Base-by-base conservation (phyloP, 2,797 vertebrate genomes). In the Oreochromis mossambicus region DNA sequence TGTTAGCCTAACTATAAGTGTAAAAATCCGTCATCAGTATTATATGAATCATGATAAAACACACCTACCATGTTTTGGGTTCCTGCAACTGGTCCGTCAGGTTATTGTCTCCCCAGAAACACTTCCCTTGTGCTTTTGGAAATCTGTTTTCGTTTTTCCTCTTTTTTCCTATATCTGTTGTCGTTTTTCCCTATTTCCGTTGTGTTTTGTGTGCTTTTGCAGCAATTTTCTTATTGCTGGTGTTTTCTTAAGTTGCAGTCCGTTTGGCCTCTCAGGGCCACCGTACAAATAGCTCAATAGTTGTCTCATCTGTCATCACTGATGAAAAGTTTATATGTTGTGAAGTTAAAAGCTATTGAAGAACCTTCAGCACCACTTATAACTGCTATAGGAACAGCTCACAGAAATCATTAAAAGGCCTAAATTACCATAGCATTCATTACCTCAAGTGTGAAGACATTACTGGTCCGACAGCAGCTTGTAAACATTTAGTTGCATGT, bases 1-100 rank as follows among this genome's bases (percentile, higher is more conserved):
- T 58, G 29, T 58, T 58, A 58, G 55, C 0, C 15, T 58, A 58
- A 58, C 5, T 32, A 58, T 58, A 3, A 58, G 26, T 8, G 0
- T 10, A 58, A 32, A 32, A 58, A 6, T 32, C 55, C 3, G 0
- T 58, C 26, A 58, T 58, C 2, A 58, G 55, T 10, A 58, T 19
- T 58, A 58, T 2, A 17, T 0, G 8, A 58, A 58, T 58, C 14
- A 58, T 0, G 55, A 17, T 58, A 10, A 58, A 58, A 58, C 15
- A 58, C 55, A 58, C 55, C 26, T 58, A 58, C 15, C 55, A 58
- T 58, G 5, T 58, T 58, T 58, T 58, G 15, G 55, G 55, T 58
- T 32, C 26, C 55, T 58, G 55, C 26, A 58, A 58, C 55, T 58
- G 26, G 55, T 58, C 10, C 0, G 0, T 58, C 10, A 15, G 55